These are phyloP conservation scores for Drosophila kuntzei DNA, from an alignment of 2,888 invertebrate species.

Conservation along the genomic window DNA sequence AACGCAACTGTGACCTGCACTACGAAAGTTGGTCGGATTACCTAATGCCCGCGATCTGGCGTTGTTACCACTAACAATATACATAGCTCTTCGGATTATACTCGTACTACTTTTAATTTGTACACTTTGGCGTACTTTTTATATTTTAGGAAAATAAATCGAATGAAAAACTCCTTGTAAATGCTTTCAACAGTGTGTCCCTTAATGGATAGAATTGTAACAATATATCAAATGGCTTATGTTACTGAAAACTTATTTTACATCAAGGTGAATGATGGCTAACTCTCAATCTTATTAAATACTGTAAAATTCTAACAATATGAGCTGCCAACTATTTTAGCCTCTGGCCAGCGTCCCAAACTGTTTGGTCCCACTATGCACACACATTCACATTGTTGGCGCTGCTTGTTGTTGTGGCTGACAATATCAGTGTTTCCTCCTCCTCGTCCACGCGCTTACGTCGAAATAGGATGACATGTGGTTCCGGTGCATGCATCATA, in stretches of 20 bases:
- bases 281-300: constrained; percentile 53
- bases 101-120: constrained; percentile 42
- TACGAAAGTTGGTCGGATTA: constrained; percentile 74
- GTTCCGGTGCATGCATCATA: constrained; percentile 94
- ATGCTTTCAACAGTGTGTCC: constrained; percentile 3
- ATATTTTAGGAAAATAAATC: constrained; percentile 42
- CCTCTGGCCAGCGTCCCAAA: constrained; percentile 10
- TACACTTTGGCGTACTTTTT: constrained; percentile 67
- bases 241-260: constrained; percentile 58
- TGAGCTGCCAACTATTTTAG: constrained; percentile 18
- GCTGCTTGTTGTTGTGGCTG: neutral
- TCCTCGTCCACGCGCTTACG: constrained; percentile 85
- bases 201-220: constrained; percentile 15
- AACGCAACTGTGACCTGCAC: constrained; percentile 74
- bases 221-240: constrained; percentile 42
- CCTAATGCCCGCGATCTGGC: constrained; percentile 87
- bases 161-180: constrained; percentile 39
- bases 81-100: constrained; percentile 25
- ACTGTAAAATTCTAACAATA: constrained; percentile 40
- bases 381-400: constrained; percentile 44
- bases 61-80: constrained; percentile 78
- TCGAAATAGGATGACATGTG: constrained; percentile 93
- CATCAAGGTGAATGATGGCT: constrained; percentile 61
- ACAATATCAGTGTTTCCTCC: neutral
- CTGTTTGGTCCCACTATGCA: constrained; percentile 17